These are phyloP conservation scores for Nasua narica DNA, from an alignment of 2,797 vertebrate species.

Conservation along the genomic window DNA sequence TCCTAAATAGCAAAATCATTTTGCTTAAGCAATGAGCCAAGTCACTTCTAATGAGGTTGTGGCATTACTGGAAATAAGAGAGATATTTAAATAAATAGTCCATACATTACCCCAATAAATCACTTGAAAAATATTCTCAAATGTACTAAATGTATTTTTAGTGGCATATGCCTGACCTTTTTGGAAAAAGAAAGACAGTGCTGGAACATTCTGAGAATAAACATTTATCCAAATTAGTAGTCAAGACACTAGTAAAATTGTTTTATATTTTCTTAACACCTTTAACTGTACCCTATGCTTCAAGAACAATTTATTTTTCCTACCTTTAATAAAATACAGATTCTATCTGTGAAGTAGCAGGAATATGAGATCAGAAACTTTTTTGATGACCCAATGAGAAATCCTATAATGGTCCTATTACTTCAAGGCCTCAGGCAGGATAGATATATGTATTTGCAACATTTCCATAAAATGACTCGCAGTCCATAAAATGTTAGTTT, in stretches of 20 bases:
- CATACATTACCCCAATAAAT: slow-evolving; percentile 68
- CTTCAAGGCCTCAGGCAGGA: slow-evolving; percentile 44
- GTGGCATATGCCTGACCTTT: slow-evolving; percentile 68
- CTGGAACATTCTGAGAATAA: slow-evolving; percentile 64
- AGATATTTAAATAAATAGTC: slow-evolving; percentile 75
- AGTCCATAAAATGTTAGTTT: slow-evolving; percentile 62
- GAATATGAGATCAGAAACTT: slow-evolving; percentile 53
- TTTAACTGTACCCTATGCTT: slow-evolving; percentile 58
- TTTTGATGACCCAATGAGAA: slow-evolving; percentile 65
- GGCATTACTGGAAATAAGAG: slow-evolving; percentile 72
- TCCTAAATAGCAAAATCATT: slow-evolving; percentile 70
- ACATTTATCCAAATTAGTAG: slow-evolving; percentile 72
- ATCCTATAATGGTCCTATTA: slow-evolving; percentile 65
- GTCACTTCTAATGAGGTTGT: slow-evolving; percentile 69
- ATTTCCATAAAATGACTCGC: slow-evolving; percentile 65
- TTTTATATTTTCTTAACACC: slow-evolving; percentile 69
- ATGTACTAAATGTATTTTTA: slow-evolving; percentile 65
- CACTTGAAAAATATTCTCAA: slow-evolving; percentile 71
- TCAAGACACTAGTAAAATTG: slow-evolving; percentile 61
- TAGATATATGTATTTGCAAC: slow-evolving; percentile 30
- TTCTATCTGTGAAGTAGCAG: slow-evolving; percentile 37
- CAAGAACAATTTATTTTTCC: slow-evolving; percentile 50
- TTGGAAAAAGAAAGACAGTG: slow-evolving; percentile 58
- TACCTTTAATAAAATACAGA: slow-evolving; percentile 64
- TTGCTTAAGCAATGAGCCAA: slow-evolving; percentile 75